Evolutionary conservation across 64 coral and sea anemone species (phyloP).

Genomic region (Pocillopora verrucosa): DNA sequence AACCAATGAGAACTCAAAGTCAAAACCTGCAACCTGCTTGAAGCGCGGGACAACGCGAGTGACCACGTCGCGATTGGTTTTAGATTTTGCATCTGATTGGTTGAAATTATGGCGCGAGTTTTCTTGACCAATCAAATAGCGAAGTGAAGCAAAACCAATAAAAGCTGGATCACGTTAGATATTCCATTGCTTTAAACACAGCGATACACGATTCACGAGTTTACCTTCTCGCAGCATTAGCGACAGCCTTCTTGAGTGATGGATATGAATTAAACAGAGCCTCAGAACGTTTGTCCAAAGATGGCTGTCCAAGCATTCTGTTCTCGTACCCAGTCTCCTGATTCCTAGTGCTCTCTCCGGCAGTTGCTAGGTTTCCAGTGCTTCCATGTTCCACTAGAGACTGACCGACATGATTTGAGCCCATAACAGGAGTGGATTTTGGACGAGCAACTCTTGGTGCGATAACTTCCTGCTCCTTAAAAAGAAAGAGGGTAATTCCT

Average conservation of each 20-base stretch:
- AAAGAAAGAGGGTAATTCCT: background rate
- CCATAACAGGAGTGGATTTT: constrained; percentile 76
- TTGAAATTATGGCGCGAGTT: too few relatives aligned
- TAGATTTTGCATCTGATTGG: too few relatives aligned
- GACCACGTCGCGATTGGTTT: too few relatives aligned
- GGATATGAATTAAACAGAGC: constrained; percentile 59
- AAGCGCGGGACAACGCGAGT: too few relatives aligned
- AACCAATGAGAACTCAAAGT: too few relatives aligned
- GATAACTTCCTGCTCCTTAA: constrained; percentile 15
- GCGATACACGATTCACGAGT: background rate
- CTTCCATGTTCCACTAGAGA: constrained; percentile 49
- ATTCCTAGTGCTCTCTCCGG: constrained; percentile 78
- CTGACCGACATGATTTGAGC: constrained; percentile 35
- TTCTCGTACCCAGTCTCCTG: constrained; percentile 86
- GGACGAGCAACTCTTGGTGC: constrained; percentile 51
- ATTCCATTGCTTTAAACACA: background rate
- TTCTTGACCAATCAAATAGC: too few relatives aligned
- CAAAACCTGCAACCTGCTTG: too few relatives aligned
- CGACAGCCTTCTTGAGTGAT: constrained; percentile 69
- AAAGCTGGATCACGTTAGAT: too few relatives aligned
- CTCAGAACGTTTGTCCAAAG: constrained; percentile 46
- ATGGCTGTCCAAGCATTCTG: constrained; percentile 50
- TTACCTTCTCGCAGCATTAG: constrained; percentile 40
- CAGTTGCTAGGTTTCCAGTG: constrained; percentile 79
- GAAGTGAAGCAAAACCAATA: too few relatives aligned